Evolutionary conservation across 2,888 invertebrate species (phyloP), one percentile per base, ranked within the genome.

Genomic region (Drosophila greeni): DNA sequence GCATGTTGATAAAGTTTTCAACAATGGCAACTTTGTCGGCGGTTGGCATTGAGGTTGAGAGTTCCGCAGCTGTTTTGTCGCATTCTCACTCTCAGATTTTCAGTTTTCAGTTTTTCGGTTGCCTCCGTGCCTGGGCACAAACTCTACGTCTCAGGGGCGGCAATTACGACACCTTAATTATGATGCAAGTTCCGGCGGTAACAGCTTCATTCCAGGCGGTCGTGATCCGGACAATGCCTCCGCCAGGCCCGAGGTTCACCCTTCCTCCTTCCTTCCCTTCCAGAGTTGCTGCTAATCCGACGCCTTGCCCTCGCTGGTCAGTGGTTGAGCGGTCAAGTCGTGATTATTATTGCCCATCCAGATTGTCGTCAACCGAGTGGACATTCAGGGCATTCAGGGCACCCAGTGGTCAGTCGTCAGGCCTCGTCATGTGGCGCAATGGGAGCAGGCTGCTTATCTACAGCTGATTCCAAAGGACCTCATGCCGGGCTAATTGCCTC

Each of bases 121-220:
- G n/a, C n/a, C n/a, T 82, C 72, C 79, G 79, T 79, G 79, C 67
- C 74, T 54, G 9, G 74, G 66, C 84, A 82, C 84, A 79, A 79
- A 79, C 84, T 62, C 55, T 20, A 11, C 60, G 82, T 76, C 82
- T 79, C 82, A 79, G 70, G 45, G 62, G 43, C 75, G 62, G 69
- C 72, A 82, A 82, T 76, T 82, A 82, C 57, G 68, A 66, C 54
- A 26, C 29, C 60, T 53, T 54, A 74, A 67, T 72, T 57, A 70
- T 70, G 65, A 54, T 70, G 65, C 64, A 56, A 69, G 68, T 68
- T 55, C 45, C 45, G 34, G 53, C 40, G 29, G 33, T 37, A 81
- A 78, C 78, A 71, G 81, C 78, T 83, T 78, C 78, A 78, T 78
- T 77, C 54, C 73, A 76, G 70, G 77, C 83, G 83, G 75, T 74